phyloP scores from a whole-genome alignment of 2,797 vertebrate genomes.

The Yasuhikotakia modesta region DNA sequence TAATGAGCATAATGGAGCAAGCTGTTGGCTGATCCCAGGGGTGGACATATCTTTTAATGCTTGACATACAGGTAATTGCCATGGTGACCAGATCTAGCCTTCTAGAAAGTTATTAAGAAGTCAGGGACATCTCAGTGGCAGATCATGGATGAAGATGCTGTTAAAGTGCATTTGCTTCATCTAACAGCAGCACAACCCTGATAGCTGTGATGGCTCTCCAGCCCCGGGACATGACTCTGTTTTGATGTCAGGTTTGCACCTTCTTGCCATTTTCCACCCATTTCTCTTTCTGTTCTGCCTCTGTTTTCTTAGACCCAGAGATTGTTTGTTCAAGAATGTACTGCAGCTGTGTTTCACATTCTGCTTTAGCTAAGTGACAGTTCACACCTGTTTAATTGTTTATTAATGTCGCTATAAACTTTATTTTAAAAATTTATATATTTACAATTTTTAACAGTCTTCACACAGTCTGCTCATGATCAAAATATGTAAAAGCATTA shows the following conservation, averaged over 20 bases:
- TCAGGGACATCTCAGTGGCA: constrained; percentile 72
- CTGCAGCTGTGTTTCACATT: background rate
- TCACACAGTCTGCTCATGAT: too few species aligned
- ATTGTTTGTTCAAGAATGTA: constrained; percentile 22
- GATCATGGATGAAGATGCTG: constrained; percentile 72
- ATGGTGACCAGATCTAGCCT: constrained; percentile 77
- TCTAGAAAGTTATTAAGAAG: constrained; percentile 82
- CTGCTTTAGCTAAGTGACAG: background rate
- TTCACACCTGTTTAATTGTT: background rate
- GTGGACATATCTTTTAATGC: constrained; percentile 79
- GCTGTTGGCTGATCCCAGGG: constrained; percentile 74
- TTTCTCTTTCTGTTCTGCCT: constrained; percentile 12
- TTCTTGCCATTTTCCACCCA: constrained; percentile 28
- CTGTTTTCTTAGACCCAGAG: constrained; percentile 23
- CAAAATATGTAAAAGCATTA: too few species aligned
- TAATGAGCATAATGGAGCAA: constrained; percentile 73
- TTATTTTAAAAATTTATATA: background rate
- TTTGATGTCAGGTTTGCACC: constrained; percentile 56
- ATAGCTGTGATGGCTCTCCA: constrained; percentile 61
- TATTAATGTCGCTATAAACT: background rate
- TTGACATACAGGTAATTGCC: constrained; percentile 84
- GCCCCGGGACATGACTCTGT: constrained; percentile 60
- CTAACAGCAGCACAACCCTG: constrained; percentile 49
- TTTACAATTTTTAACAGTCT: too few species aligned
- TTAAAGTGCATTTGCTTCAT: constrained; percentile 67